Percentiles rank a stretch among this genome's conserved stretches.
These are phyloP conservation scores for Cranoglanis bouderius DNA, from an alignment of 2,113 vertebrate genomes.

Conservation along the genomic window DNA sequence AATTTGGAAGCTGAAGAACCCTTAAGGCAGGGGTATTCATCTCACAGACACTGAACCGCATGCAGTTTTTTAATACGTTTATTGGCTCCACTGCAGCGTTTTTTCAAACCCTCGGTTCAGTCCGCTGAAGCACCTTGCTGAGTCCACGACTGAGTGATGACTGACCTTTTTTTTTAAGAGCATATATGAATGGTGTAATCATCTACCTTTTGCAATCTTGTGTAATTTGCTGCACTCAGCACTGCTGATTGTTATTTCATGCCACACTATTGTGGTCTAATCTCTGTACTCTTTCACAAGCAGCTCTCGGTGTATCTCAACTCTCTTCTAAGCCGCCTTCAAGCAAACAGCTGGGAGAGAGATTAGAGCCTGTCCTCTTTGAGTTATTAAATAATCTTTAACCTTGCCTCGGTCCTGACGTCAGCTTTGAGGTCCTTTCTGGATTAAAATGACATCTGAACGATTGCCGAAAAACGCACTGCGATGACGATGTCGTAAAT, in stretches of 20 bases:
- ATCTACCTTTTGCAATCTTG: background rate
- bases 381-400: slow-evolving; percentile 49
- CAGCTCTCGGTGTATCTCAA: background rate
- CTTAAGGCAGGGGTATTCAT: too few species aligned
- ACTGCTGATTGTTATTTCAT: background rate
- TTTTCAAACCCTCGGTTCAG: background rate
- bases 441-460: background rate
- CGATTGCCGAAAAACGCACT: background rate
- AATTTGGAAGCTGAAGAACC: background rate
- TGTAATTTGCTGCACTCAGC: background rate
- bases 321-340: background rate
- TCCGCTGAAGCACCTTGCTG: background rate
- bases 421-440: background rate
- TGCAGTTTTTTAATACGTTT: background rate
- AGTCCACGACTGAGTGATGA: background rate
- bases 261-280: background rate
- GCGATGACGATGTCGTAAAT: background rate
- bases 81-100: background rate
- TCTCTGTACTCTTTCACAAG: background rate
- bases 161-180: background rate
- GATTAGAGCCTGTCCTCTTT: slow-evolving; percentile 36
- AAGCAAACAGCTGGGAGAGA: slow-evolving; percentile 55
- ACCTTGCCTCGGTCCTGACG: slow-evolving; percentile 59
- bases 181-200: background rate
- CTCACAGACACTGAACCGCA: too few species aligned